phyloP scores from a whole-genome alignment of 2,888 invertebrate species.

The Poecilus cupreus region DNA sequence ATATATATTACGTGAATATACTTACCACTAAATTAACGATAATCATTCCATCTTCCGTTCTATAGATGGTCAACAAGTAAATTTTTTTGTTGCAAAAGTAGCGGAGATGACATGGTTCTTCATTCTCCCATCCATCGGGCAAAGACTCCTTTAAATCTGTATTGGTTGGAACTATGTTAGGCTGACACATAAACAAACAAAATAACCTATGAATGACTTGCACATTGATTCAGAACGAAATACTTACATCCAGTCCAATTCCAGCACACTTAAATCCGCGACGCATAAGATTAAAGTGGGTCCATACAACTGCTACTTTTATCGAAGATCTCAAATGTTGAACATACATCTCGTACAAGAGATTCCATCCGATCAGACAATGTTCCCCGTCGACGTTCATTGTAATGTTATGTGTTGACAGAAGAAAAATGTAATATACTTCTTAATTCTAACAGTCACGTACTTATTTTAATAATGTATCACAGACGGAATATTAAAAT shows the following conservation, averaged over 20 bases:
- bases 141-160: neutral
- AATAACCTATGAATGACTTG: conserved; percentile 44
- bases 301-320: neutral
- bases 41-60: neutral
- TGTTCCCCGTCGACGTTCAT: no score
- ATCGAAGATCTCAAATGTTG: neutral
- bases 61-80: neutral
- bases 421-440: no score
- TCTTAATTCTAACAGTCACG: no score
- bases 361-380: neutral
- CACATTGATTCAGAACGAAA: neutral
- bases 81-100: conserved; percentile 16
- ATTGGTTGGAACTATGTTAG: neutral
- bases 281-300: neutral
- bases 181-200: conserved; percentile 29
- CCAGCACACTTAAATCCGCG: conserved; percentile 7
- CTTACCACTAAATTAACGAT: conserved; percentile 9
- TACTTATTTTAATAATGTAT: no score
- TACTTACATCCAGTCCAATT: conserved; percentile 6
- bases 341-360: neutral
- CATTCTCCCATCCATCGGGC: conserved; percentile 23
- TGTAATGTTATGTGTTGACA: no score
- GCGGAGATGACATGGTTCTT: neutral
- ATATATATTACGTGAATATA: neutral
- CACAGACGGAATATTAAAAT: no score